A percentile compares a stretch with the other conserved stretches of the same genome.
Conservation (phyloP, 2,888 invertebrate genomes). For the Caenorhabditis uteleia region DNA sequence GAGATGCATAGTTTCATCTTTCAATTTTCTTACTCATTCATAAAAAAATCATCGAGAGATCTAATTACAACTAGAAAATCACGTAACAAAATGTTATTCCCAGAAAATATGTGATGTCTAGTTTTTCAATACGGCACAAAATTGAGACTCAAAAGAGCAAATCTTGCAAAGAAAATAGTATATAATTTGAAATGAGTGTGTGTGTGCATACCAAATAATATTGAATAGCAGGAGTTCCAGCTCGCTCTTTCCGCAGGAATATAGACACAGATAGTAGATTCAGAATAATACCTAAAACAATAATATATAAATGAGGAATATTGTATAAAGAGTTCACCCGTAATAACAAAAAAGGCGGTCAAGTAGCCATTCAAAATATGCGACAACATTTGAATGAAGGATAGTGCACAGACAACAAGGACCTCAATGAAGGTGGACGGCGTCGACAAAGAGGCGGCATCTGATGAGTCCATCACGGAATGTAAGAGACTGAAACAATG, state of each 20-base stretch:
- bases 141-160: too few species aligned
- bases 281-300: slow-evolving; percentile 56
- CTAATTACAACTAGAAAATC: too few species aligned
- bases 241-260: slow-evolving; percentile 60
- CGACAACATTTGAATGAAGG: slow-evolving; percentile 57
- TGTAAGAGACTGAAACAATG: too few species aligned
- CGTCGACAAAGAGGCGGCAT: slow-evolving; percentile 19
- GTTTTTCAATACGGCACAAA: too few species aligned
- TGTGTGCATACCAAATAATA: slow-evolving; percentile 66
- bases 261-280: slow-evolving; percentile 64
- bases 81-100: too few species aligned
- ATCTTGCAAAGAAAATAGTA: too few species aligned
- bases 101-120: too few species aligned
- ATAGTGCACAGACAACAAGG: slow-evolving; percentile 21
- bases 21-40: too few species aligned
- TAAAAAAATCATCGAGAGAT: too few species aligned
- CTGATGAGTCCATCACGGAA: slow-evolving; percentile 32
- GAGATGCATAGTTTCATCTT: too few species aligned
- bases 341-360: slow-evolving; percentile 64
- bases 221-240: slow-evolving; percentile 65
- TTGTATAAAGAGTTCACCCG: slow-evolving; percentile 26
- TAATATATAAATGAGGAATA: not conserved
- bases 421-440: slow-evolving; percentile 32
- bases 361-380: slow-evolving; percentile 66
- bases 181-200: too few species aligned